Evolutionary conservation across 1,140 invertebrate genomes (phyloP).

Genomic region (Lethrus apterus): DNA sequence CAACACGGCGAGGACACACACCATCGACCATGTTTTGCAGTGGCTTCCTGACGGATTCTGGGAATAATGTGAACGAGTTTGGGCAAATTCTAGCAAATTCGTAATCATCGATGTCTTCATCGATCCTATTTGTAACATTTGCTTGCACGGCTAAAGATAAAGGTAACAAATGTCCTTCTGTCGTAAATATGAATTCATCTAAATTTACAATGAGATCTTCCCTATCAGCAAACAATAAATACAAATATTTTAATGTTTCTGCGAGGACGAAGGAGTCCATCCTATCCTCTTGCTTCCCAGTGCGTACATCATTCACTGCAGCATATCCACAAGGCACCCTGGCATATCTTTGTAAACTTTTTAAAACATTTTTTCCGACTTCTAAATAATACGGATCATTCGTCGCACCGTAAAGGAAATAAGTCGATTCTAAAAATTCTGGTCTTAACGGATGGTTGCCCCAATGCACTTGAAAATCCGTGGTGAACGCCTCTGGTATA

Average conservation of each 20-base stretch:
- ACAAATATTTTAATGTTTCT: slow-evolving; percentile 97
- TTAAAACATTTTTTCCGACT: slow-evolving; percentile 86
- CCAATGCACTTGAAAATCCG: slow-evolving; percentile 96
- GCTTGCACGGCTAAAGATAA: slow-evolving; percentile 56
- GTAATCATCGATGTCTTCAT: slow-evolving; percentile 52
- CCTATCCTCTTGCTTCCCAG: slow-evolving; percentile 76
- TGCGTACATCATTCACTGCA: slow-evolving; percentile 89
- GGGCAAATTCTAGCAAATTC: slow-evolving; percentile 76
- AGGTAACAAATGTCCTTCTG: slow-evolving; percentile 93
- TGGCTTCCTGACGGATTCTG: slow-evolving; percentile 67
- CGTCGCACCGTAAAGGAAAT: slow-evolving; percentile 92
- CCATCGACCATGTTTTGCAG: slow-evolving; percentile 80
- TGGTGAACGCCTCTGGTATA: slow-evolving; percentile 95
- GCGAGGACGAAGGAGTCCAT: slow-evolving; percentile 98
- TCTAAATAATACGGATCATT: slow-evolving; percentile 92
- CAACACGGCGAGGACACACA: slow-evolving; percentile 59
- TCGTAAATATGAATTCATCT: slow-evolving; percentile 96
- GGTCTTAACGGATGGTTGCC: slow-evolving; percentile 93
- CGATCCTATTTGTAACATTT: slow-evolving; percentile 16
- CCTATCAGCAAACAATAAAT: slow-evolving; percentile 85
- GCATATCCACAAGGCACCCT: slow-evolving; percentile 94
- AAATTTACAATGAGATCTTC: slow-evolving; percentile 81
- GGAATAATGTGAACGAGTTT: slow-evolving; percentile 74
- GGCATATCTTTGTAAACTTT: slow-evolving; percentile 83
- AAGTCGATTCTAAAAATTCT: slow-evolving; percentile 97